Evolutionary conservation across 2,797 vertebrate genomes (phyloP).

Genomic region (Lacerta agilis): DNA sequence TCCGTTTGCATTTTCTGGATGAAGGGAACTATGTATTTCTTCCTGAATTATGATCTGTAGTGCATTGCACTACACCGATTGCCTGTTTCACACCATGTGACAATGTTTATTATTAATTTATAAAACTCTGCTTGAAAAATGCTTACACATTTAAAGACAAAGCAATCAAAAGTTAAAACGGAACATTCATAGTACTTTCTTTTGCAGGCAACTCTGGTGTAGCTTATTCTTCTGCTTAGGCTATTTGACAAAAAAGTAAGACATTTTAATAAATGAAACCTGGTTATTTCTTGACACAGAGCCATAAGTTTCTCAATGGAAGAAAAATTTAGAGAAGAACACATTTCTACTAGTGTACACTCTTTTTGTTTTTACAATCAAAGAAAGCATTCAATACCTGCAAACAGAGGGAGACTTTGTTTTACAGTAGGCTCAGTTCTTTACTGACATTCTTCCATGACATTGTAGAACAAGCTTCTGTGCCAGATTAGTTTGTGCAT

Average conservation of each 20-base stretch:
- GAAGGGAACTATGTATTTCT: neutral
- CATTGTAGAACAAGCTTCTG: neutral
- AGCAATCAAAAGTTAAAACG: neutral
- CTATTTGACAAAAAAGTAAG: slow-evolving; percentile 3
- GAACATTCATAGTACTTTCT: slow-evolving; percentile 3
- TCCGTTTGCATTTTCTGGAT: slow-evolving; percentile 7
- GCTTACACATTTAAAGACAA: neutral
- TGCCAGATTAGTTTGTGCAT: neutral
- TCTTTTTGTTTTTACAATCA: neutral
- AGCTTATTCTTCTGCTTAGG: slow-evolving; percentile 1
- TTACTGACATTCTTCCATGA: neutral
- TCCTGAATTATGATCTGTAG: slow-evolving; percentile 13
- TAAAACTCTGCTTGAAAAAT: neutral
- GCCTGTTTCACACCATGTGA: neutral
- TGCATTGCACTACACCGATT: neutral
- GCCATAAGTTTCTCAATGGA: slow-evolving; percentile 1
- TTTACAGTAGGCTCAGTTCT: neutral
- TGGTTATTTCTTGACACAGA: neutral
- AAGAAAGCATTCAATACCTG: slow-evolving; percentile 1
- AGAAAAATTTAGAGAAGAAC: neutral
- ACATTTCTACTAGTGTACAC: neutral
- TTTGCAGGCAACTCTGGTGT: neutral
- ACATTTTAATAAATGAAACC: neutral
- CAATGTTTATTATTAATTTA: slow-evolving; percentile 18
- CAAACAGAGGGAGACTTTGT: neutral